Percentiles rank a stretch among this genome's conserved stretches.
Conservation (phyloP, 2,888 invertebrate species). For the Plebejus anna region DNA sequence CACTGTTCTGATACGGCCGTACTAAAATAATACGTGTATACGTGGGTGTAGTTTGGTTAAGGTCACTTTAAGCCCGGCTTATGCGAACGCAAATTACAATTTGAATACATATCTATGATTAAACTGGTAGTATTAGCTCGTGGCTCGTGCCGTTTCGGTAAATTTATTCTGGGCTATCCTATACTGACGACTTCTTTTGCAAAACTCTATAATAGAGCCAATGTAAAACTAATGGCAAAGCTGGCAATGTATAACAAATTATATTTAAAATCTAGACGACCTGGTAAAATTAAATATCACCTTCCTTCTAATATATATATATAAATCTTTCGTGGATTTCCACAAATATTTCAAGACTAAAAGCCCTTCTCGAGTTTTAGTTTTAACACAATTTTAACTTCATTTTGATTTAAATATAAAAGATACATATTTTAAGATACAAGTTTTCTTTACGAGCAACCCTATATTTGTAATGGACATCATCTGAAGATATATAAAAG, state of each 20-base stretch:
- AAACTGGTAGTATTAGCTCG: neutral
- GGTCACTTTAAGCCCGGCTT: constrained; percentile 13
- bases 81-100: constrained; percentile 17
- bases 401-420: too few relatives aligned
- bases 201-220: neutral
- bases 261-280: too few relatives aligned
- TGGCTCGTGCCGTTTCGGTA: neutral
- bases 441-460: neutral
- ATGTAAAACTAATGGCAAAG: neutral
- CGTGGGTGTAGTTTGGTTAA: constrained; percentile 20
- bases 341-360: too few relatives aligned
- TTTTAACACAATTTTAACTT: too few relatives aligned
- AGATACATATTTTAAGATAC: too few relatives aligned
- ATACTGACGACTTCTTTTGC: neutral
- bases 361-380: too few relatives aligned
- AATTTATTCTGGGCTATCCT: neutral
- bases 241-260: neutral
- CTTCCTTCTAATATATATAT: too few relatives aligned
- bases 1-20: constrained; percentile 8
- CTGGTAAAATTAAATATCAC: too few relatives aligned
- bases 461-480: neutral
- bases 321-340: too few relatives aligned
- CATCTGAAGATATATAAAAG: neutral
- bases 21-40: neutral
- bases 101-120: constrained; percentile 16